A percentile compares a stretch with the other conserved stretches of the same genome.
These are phyloP conservation scores for Brachylomia viminalis DNA, from an alignment of 2,888 invertebrate genomes.

Conservation along the genomic window DNA sequence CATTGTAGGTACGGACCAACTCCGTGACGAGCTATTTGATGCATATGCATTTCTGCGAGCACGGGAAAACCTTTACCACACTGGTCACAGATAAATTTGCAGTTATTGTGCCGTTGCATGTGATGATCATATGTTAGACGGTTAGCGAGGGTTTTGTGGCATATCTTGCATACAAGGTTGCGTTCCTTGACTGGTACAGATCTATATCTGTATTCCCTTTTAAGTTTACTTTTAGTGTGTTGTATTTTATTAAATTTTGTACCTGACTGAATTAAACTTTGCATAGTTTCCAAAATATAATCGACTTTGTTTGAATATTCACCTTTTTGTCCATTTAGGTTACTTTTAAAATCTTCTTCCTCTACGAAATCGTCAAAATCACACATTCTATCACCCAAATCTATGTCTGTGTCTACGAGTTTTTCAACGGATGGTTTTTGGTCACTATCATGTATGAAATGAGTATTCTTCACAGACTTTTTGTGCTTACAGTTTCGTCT, in stretches of 20 bases:
- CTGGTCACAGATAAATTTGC: slow-evolving; percentile 82
- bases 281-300: slow-evolving; percentile 58
- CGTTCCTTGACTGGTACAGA: slow-evolving; percentile 19
- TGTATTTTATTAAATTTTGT: slow-evolving; percentile 3
- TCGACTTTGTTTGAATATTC: slow-evolving; percentile 34
- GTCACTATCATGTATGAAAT: neutral
- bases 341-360: slow-evolving; percentile 31
- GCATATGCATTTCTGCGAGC: slow-evolving; percentile 75
- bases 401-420: neutral
- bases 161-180: slow-evolving; percentile 76
- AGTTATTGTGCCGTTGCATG: slow-evolving; percentile 83
- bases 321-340: neutral
- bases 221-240: slow-evolving; percentile 27
- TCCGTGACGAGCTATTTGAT: slow-evolving; percentile 79
- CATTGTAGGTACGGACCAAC: slow-evolving; percentile 80
- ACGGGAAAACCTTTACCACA: slow-evolving; percentile 83
- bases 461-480: neutral
- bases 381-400: slow-evolving; percentile 16
- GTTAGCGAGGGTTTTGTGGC: slow-evolving; percentile 79
- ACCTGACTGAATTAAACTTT: slow-evolving; percentile 44
- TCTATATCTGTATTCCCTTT: slow-evolving; percentile 15
- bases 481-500: neutral
- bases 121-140: slow-evolving; percentile 78
- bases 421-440: neutral
- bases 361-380: slow-evolving; percentile 52